These are phyloP conservation scores for Myrmecophaga tridactyla DNA, from an alignment of 2,113 vertebrate genomes.

Conservation along the genomic window DNA sequence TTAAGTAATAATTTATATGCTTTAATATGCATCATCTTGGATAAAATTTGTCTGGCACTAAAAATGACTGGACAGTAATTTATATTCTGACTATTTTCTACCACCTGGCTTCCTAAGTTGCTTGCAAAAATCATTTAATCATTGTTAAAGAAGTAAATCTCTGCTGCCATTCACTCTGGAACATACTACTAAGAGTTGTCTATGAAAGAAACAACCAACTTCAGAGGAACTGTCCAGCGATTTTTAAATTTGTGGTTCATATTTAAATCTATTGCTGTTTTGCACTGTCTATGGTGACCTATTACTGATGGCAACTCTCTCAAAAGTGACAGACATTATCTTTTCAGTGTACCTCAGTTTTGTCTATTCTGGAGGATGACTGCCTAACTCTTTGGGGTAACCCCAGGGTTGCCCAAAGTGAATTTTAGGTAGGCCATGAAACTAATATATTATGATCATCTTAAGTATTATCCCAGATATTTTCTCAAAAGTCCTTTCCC, in stretches of 20 bases:
- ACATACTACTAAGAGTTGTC: background rate
- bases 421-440: background rate
- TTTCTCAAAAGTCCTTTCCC: background rate
- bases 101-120: background rate
- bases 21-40: background rate
- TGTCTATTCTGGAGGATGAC: background rate
- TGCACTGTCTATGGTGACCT: background rate
- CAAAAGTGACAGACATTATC: background rate
- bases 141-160: background rate
- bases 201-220: background rate
- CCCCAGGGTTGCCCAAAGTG: background rate
- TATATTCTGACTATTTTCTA: background rate
- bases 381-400: background rate
- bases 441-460: background rate
- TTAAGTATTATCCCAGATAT: background rate
- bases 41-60: constrained; percentile 19
- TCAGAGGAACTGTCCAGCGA: background rate
- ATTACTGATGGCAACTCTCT: background rate
- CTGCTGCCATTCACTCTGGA: background rate
- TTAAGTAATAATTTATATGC: constrained; percentile 31
- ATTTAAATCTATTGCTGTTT: background rate
- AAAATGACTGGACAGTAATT: background rate
- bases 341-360: background rate
- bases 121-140: constrained; percentile 14
- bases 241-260: background rate